These are phyloP conservation scores for Lysiphlebus fabarum DNA, from an alignment of 1,140 invertebrate species.

Conservation along the genomic window DNA sequence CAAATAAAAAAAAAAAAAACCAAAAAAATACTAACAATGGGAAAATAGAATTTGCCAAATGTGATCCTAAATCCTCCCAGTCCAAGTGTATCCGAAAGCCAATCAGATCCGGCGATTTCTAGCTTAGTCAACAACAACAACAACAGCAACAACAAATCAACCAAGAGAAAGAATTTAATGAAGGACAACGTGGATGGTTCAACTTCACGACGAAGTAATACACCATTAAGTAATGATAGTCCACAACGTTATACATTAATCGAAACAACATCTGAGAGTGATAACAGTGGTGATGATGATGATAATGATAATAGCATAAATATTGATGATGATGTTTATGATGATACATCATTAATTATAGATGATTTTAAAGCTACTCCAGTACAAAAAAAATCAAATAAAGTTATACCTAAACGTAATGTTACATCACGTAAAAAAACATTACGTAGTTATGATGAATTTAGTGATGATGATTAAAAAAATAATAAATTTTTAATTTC, in stretches of 20 bases:
- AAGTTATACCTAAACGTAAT: slow-evolving; percentile 12
- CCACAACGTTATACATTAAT: background rate
- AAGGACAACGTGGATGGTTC: slow-evolving; percentile 21
- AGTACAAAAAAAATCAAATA: slow-evolving; percentile 23
- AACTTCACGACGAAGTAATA: background rate
- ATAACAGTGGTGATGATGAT: background rate
- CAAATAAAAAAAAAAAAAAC: slow-evolving; percentile 22
- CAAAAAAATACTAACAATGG: too few species aligned
- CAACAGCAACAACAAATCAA: slow-evolving; percentile 35
- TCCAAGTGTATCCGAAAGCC: slow-evolving; percentile 36
- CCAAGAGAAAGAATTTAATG: slow-evolving; percentile 15
- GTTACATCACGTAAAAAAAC: slow-evolving; percentile 16
- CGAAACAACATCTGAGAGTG: background rate
- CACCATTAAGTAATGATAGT: background rate
- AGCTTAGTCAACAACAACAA: slow-evolving; percentile 49
- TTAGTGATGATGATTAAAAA: slow-evolving; percentile 37
- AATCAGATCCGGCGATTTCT: slow-evolving; percentile 51
- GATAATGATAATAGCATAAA: slow-evolving; percentile 7
- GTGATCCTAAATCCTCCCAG: slow-evolving; percentile 32
- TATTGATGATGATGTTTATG: slow-evolving; percentile 15
- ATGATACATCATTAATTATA: slow-evolving; percentile 6
- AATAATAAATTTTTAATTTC: too few species aligned
- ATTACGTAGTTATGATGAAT: slow-evolving; percentile 25
- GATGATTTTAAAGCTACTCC: slow-evolving; percentile 33
- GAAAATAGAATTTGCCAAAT: slow-evolving; percentile 40